Conservation (phyloP, 2,797 vertebrate species). For the Pterois miles region DNA sequence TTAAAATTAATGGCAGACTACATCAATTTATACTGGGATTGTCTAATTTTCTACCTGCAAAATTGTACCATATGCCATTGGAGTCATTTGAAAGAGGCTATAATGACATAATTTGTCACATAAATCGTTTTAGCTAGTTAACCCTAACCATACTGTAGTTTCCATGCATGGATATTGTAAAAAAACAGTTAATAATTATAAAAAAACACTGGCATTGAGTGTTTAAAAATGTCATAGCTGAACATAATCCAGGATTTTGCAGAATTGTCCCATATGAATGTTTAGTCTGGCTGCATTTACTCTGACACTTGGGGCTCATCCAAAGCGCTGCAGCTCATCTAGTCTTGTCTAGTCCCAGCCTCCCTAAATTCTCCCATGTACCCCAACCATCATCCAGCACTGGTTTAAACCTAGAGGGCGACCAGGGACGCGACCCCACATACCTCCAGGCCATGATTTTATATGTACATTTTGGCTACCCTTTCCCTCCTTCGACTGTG, state of each 20-base stretch:
- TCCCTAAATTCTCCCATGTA: slow-evolving; percentile 13
- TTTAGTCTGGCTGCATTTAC: slow-evolving; percentile 45
- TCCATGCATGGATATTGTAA: not conserved
- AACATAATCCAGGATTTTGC: slow-evolving; percentile 38
- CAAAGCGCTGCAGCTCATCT: slow-evolving; percentile 32
- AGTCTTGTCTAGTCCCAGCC: slow-evolving; percentile 1
- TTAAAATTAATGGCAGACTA: not conserved
- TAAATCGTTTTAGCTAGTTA: not conserved
- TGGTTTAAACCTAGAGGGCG: not conserved
- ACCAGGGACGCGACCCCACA: not conserved
- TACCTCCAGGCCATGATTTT: slow-evolving; percentile 11
- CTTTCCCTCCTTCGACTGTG: not conserved
- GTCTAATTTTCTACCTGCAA: not conserved
- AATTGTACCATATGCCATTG: not conserved
- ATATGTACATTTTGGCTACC: not conserved
- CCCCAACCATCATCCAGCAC: not conserved
- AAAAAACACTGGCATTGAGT: not conserved
- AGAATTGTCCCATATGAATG: slow-evolving; percentile 20
- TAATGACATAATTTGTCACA: not conserved
- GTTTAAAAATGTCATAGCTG: slow-evolving; percentile 18
- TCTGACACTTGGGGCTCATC: slow-evolving; percentile 39
- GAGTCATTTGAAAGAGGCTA: not conserved
- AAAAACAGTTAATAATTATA: not conserved
- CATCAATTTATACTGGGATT: not conserved
- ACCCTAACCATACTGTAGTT: not conserved